phyloP scores from a whole-genome alignment of 2,888 invertebrate species.

The Drosophila tripunctata region DNA sequence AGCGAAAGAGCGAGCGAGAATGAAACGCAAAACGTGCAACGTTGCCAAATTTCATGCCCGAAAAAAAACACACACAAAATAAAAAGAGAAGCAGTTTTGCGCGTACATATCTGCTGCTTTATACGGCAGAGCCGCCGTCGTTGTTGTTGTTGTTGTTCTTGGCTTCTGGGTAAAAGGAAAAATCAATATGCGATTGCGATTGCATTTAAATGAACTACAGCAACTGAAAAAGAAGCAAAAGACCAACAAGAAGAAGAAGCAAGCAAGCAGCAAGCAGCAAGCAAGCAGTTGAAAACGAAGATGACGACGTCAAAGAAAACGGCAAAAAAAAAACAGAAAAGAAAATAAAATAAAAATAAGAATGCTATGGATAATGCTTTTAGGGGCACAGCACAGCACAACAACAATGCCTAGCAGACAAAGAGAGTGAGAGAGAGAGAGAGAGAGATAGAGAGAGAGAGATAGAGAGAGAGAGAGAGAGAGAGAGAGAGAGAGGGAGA shows the following conservation, averaged over 20 bases:
- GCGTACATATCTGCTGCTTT: constrained; percentile 33
- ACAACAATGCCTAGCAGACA: too few relatives aligned
- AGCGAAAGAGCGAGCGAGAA: not conserved
- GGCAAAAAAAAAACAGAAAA: too few relatives aligned
- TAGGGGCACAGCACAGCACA: too few relatives aligned
- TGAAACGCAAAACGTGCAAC: constrained; percentile 23
- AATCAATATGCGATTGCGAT: constrained; percentile 63
- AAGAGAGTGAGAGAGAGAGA: too few relatives aligned
- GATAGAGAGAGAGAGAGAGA: too few relatives aligned
- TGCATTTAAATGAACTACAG: constrained; percentile 51
- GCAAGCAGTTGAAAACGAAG: not conserved
- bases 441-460: too few relatives aligned
- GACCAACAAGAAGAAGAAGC: not conserved
- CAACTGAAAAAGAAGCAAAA: not conserved
- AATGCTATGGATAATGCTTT: constrained; percentile 10
- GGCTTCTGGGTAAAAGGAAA: constrained; percentile 42
- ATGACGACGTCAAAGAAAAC: not conserved
- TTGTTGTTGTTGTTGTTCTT: constrained; percentile 4
- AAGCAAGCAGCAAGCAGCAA: not conserved
- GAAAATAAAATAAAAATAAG: too few relatives aligned
- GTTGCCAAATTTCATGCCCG: constrained; percentile 55
- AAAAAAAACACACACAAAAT: constrained; percentile 3
- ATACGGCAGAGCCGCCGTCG: not conserved
- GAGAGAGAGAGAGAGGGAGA: too few relatives aligned
- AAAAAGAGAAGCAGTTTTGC: constrained; percentile 8